A percentile compares a stretch with the other conserved stretches of the same genome.
Conservation (phyloP, 1,140 invertebrate genomes). For the Mylabris phalerata region DNA sequence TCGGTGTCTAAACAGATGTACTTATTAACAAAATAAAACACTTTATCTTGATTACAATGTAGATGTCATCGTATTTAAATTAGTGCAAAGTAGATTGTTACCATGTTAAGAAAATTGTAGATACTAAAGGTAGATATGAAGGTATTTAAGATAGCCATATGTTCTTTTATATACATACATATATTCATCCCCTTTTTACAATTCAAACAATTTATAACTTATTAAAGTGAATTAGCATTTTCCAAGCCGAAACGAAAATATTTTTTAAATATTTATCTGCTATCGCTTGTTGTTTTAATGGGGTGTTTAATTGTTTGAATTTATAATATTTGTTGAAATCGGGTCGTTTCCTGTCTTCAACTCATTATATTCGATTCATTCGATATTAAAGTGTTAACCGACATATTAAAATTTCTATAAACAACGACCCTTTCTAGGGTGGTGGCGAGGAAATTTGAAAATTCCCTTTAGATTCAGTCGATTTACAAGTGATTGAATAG, state of each 20-base stretch:
- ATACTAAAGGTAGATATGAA: no score
- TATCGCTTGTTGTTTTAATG: slow-evolving; percentile 24
- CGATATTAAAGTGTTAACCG: no score
- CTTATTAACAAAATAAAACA: slow-evolving; percentile 21
- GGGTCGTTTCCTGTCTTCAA: slow-evolving; percentile 25
- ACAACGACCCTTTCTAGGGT: no score
- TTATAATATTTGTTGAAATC: slow-evolving; percentile 26
- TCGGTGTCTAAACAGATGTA: slow-evolving; percentile 31
- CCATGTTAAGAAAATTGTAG: no score
- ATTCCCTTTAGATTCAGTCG: no score
- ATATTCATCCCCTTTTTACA: slow-evolving; percentile 9
- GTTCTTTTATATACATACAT: background rate
- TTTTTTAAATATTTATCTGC: slow-evolving; percentile 29
- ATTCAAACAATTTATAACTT: background rate
- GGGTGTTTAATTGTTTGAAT: slow-evolving; percentile 32
- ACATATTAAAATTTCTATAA: no score
- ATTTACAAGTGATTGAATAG: no score
- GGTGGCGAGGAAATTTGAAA: no score
- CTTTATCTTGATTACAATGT: slow-evolving; percentile 9
- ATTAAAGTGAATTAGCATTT: slow-evolving; percentile 23
- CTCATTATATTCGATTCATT: no score
- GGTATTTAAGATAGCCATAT: slow-evolving; percentile 15
- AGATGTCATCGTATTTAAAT: slow-evolving; percentile 35
- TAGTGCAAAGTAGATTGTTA: slow-evolving; percentile 27
- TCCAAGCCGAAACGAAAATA: slow-evolving; percentile 8